Evolutionary conservation across 2,888 invertebrate genomes (phyloP), one percentile per base, ranked within the genome.

Genomic region (Cephus spinipes): DNA sequence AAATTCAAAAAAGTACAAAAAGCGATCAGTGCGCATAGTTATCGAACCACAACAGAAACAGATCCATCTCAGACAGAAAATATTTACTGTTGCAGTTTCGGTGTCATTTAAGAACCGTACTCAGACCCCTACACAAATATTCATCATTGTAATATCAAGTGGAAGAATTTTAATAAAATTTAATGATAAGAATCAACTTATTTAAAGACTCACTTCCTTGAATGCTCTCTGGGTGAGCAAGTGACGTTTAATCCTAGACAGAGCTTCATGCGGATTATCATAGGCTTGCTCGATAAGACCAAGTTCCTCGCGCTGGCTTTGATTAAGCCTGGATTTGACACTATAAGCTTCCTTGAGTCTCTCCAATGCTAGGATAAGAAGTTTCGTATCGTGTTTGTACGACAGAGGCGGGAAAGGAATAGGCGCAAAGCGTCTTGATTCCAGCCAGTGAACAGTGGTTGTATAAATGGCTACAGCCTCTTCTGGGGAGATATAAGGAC

Each of bases 381-480:
- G 93, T 90, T 99, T 99, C 0, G 99, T 99, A 93, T 99, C 99
- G 92, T 99, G 99, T 90, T 99, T 99, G 93, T 99, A 99, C 0
- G 99, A 99, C 0, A 99, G 94, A 0, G 99, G 99, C 3, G 99
- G 99, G 93, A 99, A 99, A 0, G 99, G 99, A 87, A 99, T 99
- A 0, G 99, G 99, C 1, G 99, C 99, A 93, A 99, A 99, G 83
- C 99, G 94, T 74, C 99, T 94, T 0, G 98, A 99, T 92, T 99
- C 99, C 82, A 99, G 93, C 99, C 99, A 99, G 93, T 99, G 99
- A 0, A 99, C 99, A 2, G 99, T 99, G 1, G 99, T 99, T 0
- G 99, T 99, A 92, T 99, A 99, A 90, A 99, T 99, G 40, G 99
- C 99, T 23, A 99, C 99, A 32, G 99, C 99, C 94, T 99, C 99